These are phyloP conservation scores for Papilio demoleus DNA, from an alignment of 2,888 invertebrate genomes.

Conservation along the genomic window DNA sequence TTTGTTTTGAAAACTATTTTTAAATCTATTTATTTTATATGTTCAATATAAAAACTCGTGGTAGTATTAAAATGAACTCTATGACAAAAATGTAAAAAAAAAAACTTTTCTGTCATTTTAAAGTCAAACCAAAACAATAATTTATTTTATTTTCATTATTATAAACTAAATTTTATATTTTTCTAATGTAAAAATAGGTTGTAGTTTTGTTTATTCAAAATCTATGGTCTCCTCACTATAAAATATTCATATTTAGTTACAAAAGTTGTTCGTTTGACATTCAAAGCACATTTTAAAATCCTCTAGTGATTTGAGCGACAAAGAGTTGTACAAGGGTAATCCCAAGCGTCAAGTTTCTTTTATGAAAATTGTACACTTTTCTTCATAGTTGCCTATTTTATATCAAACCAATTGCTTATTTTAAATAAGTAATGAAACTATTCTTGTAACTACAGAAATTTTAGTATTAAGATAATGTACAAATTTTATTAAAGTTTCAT, in stretches of 20 bases:
- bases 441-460: neutral
- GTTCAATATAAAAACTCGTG: neutral
- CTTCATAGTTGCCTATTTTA: neutral
- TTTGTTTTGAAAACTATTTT: neutral
- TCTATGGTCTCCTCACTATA: neutral
- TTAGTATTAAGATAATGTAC: too few relatives aligned
- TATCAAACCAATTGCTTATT: neutral
- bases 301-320: constrained; percentile 25
- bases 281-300: constrained; percentile 24
- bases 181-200: neutral
- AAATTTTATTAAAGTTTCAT: too few relatives aligned
- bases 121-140: too few relatives aligned
- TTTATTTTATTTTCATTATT: too few relatives aligned
- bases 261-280: constrained; percentile 26
- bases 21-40: neutral
- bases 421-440: neutral
- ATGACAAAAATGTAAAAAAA: too few relatives aligned
- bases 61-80: too few relatives aligned
- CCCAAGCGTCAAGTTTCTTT: neutral
- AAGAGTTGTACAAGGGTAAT: constrained; percentile 22
- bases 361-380: constrained; percentile 5
- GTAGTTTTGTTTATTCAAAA: neutral
- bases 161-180: too few relatives aligned
- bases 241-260: constrained; percentile 24
- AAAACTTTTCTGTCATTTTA: too few relatives aligned